Base-by-base conservation (phyloP, 2,113 vertebrate species). In the Peromyscus leucopus region DNA sequence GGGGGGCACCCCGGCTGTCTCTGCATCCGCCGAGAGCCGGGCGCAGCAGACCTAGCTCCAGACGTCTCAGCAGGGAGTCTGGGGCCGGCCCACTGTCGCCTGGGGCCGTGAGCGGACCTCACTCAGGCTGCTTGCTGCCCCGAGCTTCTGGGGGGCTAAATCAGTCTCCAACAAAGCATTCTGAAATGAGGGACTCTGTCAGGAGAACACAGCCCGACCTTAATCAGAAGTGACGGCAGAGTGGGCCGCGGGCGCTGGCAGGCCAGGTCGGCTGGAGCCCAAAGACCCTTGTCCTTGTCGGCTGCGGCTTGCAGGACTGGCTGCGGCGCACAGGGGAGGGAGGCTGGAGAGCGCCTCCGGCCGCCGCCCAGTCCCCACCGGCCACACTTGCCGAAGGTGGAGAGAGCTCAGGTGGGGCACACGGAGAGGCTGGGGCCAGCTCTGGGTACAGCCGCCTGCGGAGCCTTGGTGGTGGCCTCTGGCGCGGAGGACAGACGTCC, bases 221-320 rank as follows among this genome's bases (percentile, higher is more conserved):
- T 95, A 87, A 96, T 94, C 55, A 74, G 84, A 94, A 87, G 85
- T 63, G 97, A 94, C 95, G 83, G 92, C 39, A 51, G 42, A 31
- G 80, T 4, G 55, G 75, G 79, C 95, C 86, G 21, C 28, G 9
- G 78, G 69, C 48, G 42, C 69, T 48, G 65, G 78, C n/a, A 2
- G 63, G 75, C 89, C 42, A 67, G 69, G 42, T 31, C 13, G 21
- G 72, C 16, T 2, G 11, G 36, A 42, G 74, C 89, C 51, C 39
- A 13, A 0, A n/a, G 74, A 28, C 94, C 85, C 69, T 65, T 12
- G 17, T 5, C 67, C 92, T 84, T 2, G 61, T 5, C 59, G 59
- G 87, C 57, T 2, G 39, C 6, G 65, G 74, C 67, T 11, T 7
- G 3, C 39, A 61, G 17, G 42, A 21, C 4, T 1, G 84, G 76